These are phyloP conservation scores for Artibeus jamaicensis DNA, from an alignment of 2,797 vertebrate genomes.

Conservation along the genomic window DNA sequence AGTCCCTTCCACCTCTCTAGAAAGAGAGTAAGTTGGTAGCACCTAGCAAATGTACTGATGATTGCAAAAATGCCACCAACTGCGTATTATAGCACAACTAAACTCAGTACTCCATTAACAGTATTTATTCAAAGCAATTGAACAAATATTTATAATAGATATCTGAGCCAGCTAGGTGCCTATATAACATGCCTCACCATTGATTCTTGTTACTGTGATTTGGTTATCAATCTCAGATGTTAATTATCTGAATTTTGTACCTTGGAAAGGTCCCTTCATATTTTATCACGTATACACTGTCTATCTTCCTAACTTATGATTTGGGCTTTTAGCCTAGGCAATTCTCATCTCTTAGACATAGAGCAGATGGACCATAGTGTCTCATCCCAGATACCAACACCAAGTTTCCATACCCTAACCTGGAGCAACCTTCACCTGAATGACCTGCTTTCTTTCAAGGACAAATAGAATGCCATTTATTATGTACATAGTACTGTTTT, in stretches of 20 bases:
- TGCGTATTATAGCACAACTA: neutral
- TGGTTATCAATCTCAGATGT: neutral
- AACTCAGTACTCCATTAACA: neutral
- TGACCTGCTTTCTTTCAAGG: neutral
- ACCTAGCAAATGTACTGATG: neutral
- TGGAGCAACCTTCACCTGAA: neutral
- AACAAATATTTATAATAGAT: neutral
- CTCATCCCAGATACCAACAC: neutral
- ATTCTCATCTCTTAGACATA: neutral
- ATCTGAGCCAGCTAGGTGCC: neutral
- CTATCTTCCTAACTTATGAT: slow-evolving; percentile 1
- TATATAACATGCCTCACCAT: neutral
- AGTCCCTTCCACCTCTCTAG: neutral
- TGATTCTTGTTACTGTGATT: neutral
- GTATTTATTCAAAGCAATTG: neutral
- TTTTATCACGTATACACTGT: neutral
- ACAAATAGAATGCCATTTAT: neutral
- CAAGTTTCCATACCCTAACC: neutral
- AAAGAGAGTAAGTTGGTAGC: neutral
- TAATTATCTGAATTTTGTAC: slow-evolving; percentile 17
- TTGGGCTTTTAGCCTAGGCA: neutral
- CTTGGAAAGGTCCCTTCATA: neutral
- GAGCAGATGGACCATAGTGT: neutral
- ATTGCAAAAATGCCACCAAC: neutral
- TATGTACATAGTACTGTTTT: neutral